Evolutionary conservation across 2,797 vertebrate genomes (phyloP).

Genomic region (Pseudomugil tenellus): DNA sequence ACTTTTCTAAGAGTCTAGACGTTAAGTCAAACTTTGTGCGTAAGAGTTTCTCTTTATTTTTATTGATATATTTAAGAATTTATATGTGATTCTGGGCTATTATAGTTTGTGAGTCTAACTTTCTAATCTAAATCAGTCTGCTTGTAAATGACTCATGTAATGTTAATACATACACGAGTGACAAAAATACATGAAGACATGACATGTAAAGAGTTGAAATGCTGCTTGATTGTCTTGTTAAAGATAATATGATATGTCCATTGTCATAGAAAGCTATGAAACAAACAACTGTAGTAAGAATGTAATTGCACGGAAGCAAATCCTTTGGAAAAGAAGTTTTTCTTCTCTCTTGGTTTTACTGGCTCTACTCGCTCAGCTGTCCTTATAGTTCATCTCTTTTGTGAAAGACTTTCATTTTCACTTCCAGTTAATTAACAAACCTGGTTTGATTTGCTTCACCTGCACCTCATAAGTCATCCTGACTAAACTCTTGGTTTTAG

Average conservation of each 20-base stretch:
- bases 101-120: background rate
- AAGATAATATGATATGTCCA: background rate
- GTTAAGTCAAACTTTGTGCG: conserved; percentile 4
- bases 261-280: background rate
- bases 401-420: too few relatives aligned
- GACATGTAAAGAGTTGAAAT: background rate
- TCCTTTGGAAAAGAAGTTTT: too few relatives aligned
- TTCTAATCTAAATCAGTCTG: background rate
- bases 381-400: too few relatives aligned
- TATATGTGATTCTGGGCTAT: conserved; percentile 5
- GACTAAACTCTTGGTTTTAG: too few relatives aligned
- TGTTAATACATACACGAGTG: too few relatives aligned
- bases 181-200: background rate
- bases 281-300: too few relatives aligned
- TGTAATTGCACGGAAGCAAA: too few relatives aligned
- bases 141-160: background rate
- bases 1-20: conserved; percentile 1
- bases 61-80: background rate
- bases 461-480: too few relatives aligned
- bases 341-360: too few relatives aligned
- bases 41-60: conserved; percentile 3
- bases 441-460: too few relatives aligned
- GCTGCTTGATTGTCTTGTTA: background rate
- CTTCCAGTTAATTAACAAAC: too few relatives aligned
- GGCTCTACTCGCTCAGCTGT: too few relatives aligned